These are phyloP conservation scores for Mamestra configurata DNA, from an alignment of 1,140 invertebrate species.

Conservation along the genomic window DNA sequence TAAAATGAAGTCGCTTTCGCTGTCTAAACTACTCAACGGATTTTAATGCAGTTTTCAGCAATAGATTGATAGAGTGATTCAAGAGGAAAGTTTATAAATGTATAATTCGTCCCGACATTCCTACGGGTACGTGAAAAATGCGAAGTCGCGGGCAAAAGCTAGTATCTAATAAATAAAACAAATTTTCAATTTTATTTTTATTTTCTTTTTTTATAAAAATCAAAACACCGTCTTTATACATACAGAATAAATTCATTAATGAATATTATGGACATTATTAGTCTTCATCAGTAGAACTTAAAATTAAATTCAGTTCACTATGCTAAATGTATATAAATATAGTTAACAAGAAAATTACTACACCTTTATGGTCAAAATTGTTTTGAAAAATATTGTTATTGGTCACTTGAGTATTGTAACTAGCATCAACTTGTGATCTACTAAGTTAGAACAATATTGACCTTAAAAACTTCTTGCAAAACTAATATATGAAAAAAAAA, in stretches of 20 bases:
- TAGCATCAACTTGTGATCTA: not conserved
- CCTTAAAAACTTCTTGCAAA: not conserved
- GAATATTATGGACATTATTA: conserved; percentile 37
- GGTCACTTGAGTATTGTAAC: not conserved
- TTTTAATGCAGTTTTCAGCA: too few species aligned
- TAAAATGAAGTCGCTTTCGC: too few species aligned
- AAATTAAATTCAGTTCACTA: conserved; percentile 35
- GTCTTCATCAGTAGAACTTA: conserved; percentile 23
- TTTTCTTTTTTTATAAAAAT: conserved; percentile 20
- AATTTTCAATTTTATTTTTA: conserved; percentile 10
- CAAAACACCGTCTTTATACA: conserved; percentile 11
- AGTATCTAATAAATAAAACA: not conserved
- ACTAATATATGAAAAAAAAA: not conserved
- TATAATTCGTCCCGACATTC: too few species aligned
- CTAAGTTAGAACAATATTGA: not conserved
- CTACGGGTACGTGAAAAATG: too few species aligned
- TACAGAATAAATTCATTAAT: conserved; percentile 24
- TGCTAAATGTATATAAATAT: conserved; percentile 26
- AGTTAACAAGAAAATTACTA: not conserved
- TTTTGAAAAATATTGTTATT: conserved; percentile 2
- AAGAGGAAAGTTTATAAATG: too few species aligned
- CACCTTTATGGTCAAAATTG: not conserved
- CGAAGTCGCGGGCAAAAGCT: too few species aligned
- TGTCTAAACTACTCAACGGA: too few species aligned
- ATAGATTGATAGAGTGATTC: too few species aligned